A percentile compares a stretch with the other conserved stretches of the same genome.
phyloP scores from a whole-genome alignment of 2,797 vertebrate genomes.

The Spizella passerina region DNA sequence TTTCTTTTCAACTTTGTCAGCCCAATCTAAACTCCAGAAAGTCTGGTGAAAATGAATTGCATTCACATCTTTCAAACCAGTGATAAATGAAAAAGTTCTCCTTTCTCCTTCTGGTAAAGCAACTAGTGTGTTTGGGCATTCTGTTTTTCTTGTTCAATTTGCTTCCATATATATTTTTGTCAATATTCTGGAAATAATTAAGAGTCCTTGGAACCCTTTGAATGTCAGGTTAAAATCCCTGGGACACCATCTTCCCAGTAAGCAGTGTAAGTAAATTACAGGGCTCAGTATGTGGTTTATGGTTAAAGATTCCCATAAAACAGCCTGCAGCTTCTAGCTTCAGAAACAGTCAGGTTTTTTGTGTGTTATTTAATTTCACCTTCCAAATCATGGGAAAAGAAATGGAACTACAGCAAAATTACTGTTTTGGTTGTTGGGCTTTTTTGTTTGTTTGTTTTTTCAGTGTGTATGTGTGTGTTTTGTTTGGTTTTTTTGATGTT shows the following conservation, averaged over 20 bases:
- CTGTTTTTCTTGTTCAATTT: background rate
- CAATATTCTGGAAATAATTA: slow-evolving; percentile 53
- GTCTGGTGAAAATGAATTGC: background rate
- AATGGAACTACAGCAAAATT: background rate
- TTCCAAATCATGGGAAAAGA: background rate
- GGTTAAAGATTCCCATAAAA: slow-evolving; percentile 48
- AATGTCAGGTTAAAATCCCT: slow-evolving; percentile 5
- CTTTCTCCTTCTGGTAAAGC: background rate
- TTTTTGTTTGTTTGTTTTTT: background rate
- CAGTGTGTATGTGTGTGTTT: background rate
- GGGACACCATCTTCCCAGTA: background rate
- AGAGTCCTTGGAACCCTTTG: background rate
- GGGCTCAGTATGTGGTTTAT: slow-evolving; percentile 11
- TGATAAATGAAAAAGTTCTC: background rate
- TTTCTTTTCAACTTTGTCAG: background rate
- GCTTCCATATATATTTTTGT: background rate
- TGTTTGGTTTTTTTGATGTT: background rate
- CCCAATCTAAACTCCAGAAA: background rate
- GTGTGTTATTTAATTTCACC: background rate
- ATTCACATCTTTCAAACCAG: background rate
- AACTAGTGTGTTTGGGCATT: background rate
- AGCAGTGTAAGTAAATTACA: slow-evolving; percentile 29
- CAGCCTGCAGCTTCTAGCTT: slow-evolving; percentile 6
- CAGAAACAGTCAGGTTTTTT: background rate
- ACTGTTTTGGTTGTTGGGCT: background rate